phyloP scores from a whole-genome alignment of 2,888 invertebrate species.

The Euproctis similis region DNA sequence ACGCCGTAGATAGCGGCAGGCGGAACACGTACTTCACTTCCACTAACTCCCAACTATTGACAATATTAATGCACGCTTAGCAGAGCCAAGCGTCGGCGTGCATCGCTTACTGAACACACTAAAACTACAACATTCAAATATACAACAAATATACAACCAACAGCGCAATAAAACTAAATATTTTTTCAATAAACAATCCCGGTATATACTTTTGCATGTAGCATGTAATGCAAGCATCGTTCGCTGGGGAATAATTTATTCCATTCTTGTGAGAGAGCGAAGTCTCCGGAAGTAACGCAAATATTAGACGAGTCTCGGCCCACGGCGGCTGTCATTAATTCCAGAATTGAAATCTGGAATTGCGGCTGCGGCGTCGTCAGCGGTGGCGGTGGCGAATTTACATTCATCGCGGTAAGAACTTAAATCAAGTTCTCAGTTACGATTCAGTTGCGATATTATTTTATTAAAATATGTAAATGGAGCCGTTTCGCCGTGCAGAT shows the following conservation, averaged over 20 bases:
- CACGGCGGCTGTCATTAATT: slow-evolving; percentile 71
- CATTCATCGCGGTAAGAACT: slow-evolving; percentile 76
- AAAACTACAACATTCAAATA: slow-evolving; percentile 22
- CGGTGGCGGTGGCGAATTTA: slow-evolving; percentile 68
- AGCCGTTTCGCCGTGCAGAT: slow-evolving; percentile 59
- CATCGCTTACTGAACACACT: slow-evolving; percentile 50
- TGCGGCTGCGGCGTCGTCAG: slow-evolving; percentile 64
- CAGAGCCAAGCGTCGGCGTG: slow-evolving; percentile 63
- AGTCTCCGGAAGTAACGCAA: slow-evolving; percentile 71
- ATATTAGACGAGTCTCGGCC: slow-evolving; percentile 70
- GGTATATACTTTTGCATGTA: too few relatives aligned
- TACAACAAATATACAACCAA: neutral
- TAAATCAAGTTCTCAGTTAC: slow-evolving; percentile 76
- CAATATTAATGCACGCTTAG: slow-evolving; percentile 75
- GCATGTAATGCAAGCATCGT: slow-evolving; percentile 25
- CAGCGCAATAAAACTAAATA: too few relatives aligned
- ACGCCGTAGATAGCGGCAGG: slow-evolving; percentile 73
- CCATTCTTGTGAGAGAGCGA: slow-evolving; percentile 66
- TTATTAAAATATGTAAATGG: slow-evolving; percentile 76
- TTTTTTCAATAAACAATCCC: too few relatives aligned
- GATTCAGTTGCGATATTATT: slow-evolving; percentile 76
- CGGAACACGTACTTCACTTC: slow-evolving; percentile 75
- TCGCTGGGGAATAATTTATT: slow-evolving; percentile 67
- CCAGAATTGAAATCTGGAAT: slow-evolving; percentile 76
- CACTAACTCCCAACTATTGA: slow-evolving; percentile 76